Base-by-base conservation (phyloP, 2,888 invertebrate genomes). In the Malachius bipustulatus region DNA sequence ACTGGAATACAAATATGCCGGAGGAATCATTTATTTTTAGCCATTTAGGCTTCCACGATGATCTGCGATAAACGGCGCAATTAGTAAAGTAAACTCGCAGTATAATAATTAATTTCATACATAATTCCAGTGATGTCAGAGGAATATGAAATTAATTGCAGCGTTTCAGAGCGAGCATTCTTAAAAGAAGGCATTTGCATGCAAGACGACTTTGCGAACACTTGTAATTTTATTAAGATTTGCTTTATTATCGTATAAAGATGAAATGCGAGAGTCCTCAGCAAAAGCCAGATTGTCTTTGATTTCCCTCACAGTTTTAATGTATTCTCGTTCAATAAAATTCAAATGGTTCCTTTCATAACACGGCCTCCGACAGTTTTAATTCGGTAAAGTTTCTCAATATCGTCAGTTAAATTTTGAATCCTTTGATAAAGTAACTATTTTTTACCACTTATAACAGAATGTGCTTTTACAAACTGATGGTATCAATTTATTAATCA, bases 181-280 rank as follows among this genome's bases (percentile, higher is more conserved):
- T 52, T 48, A 39, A 47, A 48, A 42, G 45, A 44, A 42, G 40
- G 36, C 45, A 56, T 56, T 55, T 55, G 53, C 54, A 56, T 56
- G 52, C 56, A 49, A 53, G 50, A 48, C 49, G 53, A 42, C 40
- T 40, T 40, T 38, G 42, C 45, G 48, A 44, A 46, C 47, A 51
- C 49, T 49, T 48, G 49, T 54, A 53, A 56, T 53, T 56, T 52
- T 50, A 53, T 53, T 50, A 52, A 48, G 45, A 48, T 44, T 34
- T 45, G 47, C 51, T 54, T 54, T 52, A 48, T 46, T 46, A 45
- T 43, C 37, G 44, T 39, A 43, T 40, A 41, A 44, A 47, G 38
- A 43, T 46, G 38, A 38, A 45, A 47, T 45, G 45, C 42, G 40
- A 47, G 43, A 48, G 37, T 37, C 36, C 34, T 43, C 42, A 41